These are phyloP conservation scores for Pseudorhiza aurosa DNA, from an alignment of 30 jellyfish, hydroid and myxozoan species.

Conservation along the genomic window DNA sequence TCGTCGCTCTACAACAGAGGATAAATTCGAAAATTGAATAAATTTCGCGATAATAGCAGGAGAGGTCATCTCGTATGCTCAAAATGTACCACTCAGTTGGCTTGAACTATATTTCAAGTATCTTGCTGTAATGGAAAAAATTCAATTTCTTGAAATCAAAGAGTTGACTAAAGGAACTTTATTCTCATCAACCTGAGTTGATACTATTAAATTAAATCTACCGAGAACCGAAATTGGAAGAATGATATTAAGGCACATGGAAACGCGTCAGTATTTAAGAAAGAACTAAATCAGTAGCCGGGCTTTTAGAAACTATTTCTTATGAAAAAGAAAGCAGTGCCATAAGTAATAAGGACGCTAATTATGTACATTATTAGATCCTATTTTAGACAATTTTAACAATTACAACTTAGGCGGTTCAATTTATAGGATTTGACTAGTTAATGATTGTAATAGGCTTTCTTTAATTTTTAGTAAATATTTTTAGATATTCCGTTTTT, in stretches of 20 bases:
- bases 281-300: constrained; percentile 39
- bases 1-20: constrained; percentile 43
- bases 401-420: constrained; percentile 6
- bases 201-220: constrained; percentile 29
- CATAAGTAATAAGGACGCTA: constrained; percentile 24
- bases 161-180: too few species aligned
- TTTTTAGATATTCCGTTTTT: constrained; percentile 11
- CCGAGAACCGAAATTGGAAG: constrained; percentile 47
- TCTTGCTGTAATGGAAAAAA: too few species aligned
- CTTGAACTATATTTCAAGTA: too few species aligned
- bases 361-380: constrained; percentile 16
- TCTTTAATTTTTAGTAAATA: neutral
- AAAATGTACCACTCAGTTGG: too few species aligned
- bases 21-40: neutral
- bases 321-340: constrained; percentile 27
- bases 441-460: constrained; percentile 22
- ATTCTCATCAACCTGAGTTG: too few species aligned
- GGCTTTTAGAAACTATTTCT: constrained; percentile 33
- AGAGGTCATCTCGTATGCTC: too few species aligned
- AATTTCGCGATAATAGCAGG: too few species aligned
- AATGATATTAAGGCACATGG: constrained; percentile 30
- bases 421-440: constrained; percentile 11
- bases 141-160: too few species aligned
- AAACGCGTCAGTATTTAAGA: constrained; percentile 34
- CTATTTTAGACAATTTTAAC: constrained; percentile 25